Evolutionary conservation across 2,888 invertebrate species (phyloP), one percentile per base, ranked within the genome.

Genomic region (Teleiodes luculella): DNA sequence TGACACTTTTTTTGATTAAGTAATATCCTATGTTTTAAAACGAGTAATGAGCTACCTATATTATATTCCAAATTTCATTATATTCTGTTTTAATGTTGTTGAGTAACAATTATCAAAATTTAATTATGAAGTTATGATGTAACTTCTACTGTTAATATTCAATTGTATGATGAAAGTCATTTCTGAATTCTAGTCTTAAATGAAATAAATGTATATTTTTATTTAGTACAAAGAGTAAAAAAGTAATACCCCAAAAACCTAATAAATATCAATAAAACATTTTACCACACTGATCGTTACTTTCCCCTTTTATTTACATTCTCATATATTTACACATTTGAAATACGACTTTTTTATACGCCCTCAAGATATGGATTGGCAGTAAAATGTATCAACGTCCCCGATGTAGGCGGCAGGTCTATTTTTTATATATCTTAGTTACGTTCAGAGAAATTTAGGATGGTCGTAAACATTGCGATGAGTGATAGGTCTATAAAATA

Each of bases 271-370:
- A 73, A 80, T 80, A 82, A 79, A 77, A 80, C 78, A 80, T 80
- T 80, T 80, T 78, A 78, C 71, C 64, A 67, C 57, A 56, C 57
- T 13, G 24, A 28, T 11, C 52, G 53, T 57, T 64, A 60, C 56
- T 64, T 68, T 69, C 67, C 61, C 67, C 67, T 63, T 49, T 58
- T 58, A 58, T 61, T 66, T 48, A 63, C 61, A 67, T 67, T 66
- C 76, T 59, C 74, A 66, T 84, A 84, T 84, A 81, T 86, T 82
- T 83, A 78, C 85, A 84, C 84, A 72, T 83, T 79, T 84, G 81
- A 84, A 80, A 83, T 83, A 84, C 72, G 75, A 62, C 76, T 54
- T 63, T 74, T 84, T 85, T 86, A 86, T 77, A 72, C 69, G 70
- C 75, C 77, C 71, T 70, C 80, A 77, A 72, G 65, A 80, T 85